Evolutionary conservation across 2,888 invertebrate genomes (phyloP).

Genomic region (Hypercompe scribonia): DNA sequence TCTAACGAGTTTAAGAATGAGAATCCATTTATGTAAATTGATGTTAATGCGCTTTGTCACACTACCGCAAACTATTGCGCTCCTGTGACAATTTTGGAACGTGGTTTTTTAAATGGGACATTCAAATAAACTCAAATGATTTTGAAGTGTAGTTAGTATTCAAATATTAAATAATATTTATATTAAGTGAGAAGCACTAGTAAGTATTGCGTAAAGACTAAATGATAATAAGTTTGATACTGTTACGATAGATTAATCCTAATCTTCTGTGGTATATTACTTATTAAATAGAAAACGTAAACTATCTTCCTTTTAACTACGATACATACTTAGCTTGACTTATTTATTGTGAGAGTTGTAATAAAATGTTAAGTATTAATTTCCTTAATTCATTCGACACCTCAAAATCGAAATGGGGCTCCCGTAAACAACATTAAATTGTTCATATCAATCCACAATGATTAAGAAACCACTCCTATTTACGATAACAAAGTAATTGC

Average conservation of each 20-base stretch:
- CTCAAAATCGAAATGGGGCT: background rate
- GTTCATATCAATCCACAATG: background rate
- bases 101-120: conserved; percentile 4
- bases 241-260: too few relatives aligned
- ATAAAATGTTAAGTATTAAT: background rate
- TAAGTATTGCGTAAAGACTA: background rate
- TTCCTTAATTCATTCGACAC: background rate
- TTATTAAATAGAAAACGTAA: too few relatives aligned
- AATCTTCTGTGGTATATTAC: too few relatives aligned
- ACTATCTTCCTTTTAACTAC: too few relatives aligned
- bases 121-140: background rate
- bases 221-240: too few relatives aligned
- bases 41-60: conserved; percentile 66
- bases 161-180: background rate
- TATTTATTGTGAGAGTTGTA: background rate
- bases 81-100: conserved; percentile 37
- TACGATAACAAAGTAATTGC: conserved; percentile 2
- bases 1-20: conserved; percentile 69
- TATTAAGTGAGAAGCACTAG: too few relatives aligned
- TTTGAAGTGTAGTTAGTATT: background rate
- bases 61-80: conserved; percentile 48
- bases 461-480: conserved; percentile 12
- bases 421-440: conserved; percentile 17
- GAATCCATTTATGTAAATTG: conserved; percentile 78
- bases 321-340: background rate